phyloP scores from a whole-genome alignment of 2,888 invertebrate genomes.

The Junonia oenone region DNA sequence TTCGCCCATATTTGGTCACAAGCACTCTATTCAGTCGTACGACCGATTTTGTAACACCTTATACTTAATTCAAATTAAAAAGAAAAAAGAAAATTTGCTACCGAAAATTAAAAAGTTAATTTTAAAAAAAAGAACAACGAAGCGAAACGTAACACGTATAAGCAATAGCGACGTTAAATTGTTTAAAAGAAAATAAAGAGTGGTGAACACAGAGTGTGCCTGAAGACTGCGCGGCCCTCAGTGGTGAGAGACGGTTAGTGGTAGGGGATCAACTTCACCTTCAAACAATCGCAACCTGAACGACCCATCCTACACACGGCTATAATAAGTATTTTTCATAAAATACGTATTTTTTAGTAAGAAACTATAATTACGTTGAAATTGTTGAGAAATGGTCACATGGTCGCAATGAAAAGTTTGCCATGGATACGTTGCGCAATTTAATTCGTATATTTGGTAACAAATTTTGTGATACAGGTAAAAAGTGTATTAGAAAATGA shows the following conservation, averaged over 20 bases:
- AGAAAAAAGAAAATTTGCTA: background rate
- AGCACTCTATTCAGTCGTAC: slow-evolving; percentile 27
- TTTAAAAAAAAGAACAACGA: background rate
- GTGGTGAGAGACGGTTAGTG: slow-evolving; percentile 29
- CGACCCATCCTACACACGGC: background rate
- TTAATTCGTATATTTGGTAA: background rate
- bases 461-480: no score
- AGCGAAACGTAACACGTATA: background rate
- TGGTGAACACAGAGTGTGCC: slow-evolving; percentile 29
- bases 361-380: background rate
- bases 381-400: background rate
- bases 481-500: no score
- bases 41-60: slow-evolving; percentile 22
- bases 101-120: background rate
- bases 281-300: slow-evolving; percentile 22
- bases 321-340: background rate
- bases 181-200: slow-evolving; percentile 26
- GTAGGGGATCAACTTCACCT: slow-evolving; percentile 35
- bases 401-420: background rate
- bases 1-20: slow-evolving; percentile 62
- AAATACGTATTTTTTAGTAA: background rate
- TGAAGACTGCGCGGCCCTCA: slow-evolving; percentile 36
- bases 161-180: slow-evolving; percentile 10
- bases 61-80: slow-evolving; percentile 8
- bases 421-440: background rate